These are phyloP conservation scores for Potamarius usumacintae DNA, from an alignment of 2,113 vertebrate species.

Conservation along the genomic window DNA sequence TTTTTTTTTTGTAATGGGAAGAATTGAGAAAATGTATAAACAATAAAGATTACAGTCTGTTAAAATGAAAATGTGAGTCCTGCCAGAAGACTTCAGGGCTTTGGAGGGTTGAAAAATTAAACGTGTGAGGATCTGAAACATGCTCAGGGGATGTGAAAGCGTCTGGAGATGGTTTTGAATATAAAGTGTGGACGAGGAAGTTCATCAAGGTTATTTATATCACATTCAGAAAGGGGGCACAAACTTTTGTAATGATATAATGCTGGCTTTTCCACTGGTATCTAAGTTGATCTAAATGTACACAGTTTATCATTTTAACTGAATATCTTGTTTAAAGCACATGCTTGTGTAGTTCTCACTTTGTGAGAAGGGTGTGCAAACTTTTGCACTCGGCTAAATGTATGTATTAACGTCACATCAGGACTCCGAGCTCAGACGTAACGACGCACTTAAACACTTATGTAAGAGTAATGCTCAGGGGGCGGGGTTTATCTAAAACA, in stretches of 20 bases:
- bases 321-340: not conserved
- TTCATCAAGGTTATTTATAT: not conserved
- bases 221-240: not conserved
- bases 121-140: not conserved
- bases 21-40: not conserved
- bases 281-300: not conserved
- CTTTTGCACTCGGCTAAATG: not conserved
- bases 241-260: not conserved
- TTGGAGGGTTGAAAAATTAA: not conserved
- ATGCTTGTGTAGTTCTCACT: not conserved
- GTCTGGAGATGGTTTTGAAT: not conserved
- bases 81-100: not conserved
- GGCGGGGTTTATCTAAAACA: not conserved
- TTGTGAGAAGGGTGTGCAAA: not conserved
- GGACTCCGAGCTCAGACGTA: not conserved
- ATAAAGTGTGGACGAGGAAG: not conserved
- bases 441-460: not conserved
- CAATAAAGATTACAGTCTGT: not conserved
- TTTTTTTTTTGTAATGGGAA: not conserved
- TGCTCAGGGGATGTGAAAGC: not conserved
- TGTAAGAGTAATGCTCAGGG: not conserved
- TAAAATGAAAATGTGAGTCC: not conserved
- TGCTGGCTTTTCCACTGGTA: not conserved
- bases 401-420: not conserved
- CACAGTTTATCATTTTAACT: not conserved